Base-by-base conservation (phyloP, 2,888 invertebrate genomes). In the Aethes cnicana region DNA sequence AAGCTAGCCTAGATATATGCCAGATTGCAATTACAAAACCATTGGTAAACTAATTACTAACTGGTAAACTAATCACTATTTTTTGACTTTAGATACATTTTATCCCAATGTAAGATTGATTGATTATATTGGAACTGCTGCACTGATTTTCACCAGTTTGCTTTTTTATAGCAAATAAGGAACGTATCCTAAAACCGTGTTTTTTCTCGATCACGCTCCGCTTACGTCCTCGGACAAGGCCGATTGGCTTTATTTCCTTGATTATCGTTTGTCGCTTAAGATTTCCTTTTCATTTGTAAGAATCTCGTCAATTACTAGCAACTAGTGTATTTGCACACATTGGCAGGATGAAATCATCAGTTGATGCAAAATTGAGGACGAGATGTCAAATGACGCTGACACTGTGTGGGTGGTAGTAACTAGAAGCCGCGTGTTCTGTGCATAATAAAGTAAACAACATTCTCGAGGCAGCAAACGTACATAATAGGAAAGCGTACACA, bases 181-280 rank as follows among this genome's bases (percentile, higher is more conserved):
- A 41, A 28, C 14, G 28, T 57, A 39, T 35, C 32, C 39, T 42
- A 18, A 46, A 50, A 55, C 11, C 41, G 30, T 43, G 55, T 42
- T 70, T 77, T 72, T 71, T 64, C 62, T 59, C 49, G 55, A 59
- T 47, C 70, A 78, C 78, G 79, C 64, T 75, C 66, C 36, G 52
- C 39, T 9, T n/a, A 64, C 64, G 77, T 72, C 79, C 81, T 77
- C 68, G 57, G 56, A 41, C 72, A 66, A 74, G 74, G 75, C 63
- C 74, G 64, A 63, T 63, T 64, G 61, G 59, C 62, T 53, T 58
- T 58, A 66, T 75, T 79, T 79, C 80, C 81, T 77, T 70, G 64
- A 74, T 72, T 64, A 57, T 44, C 32, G 26, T 54, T 47, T 49
- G 43, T 54, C 49, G 33, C 20, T 44, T 23, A 39, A 20, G 49